Evolutionary conservation across 2,797 vertebrate species (phyloP).

Genomic region (Momotus momota): DNA sequence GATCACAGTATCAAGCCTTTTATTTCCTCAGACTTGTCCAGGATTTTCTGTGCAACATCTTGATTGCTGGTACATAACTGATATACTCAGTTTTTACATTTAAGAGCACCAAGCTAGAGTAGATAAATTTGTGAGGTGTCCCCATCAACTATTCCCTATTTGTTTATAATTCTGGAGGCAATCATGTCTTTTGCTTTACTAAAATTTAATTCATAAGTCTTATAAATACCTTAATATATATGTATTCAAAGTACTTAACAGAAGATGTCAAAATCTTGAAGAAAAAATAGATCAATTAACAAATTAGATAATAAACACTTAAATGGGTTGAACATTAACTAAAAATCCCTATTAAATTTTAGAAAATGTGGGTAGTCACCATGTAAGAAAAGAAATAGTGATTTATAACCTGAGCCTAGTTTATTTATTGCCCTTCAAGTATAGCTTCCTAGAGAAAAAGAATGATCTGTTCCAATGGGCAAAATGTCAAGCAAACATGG

Average conservation of each 20-base stretch:
- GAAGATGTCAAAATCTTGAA: neutral
- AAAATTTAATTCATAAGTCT: neutral
- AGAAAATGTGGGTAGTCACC: neutral
- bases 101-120: neutral
- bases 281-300: slow-evolving; percentile 22
- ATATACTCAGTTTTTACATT: neutral
- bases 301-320: neutral
- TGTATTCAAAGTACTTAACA: neutral
- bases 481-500: neutral
- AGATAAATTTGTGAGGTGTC: neutral
- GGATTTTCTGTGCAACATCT: neutral
- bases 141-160: neutral
- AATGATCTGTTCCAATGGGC: neutral
- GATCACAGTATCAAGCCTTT: neutral
- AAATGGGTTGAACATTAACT: neutral
- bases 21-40: neutral
- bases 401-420: neutral
- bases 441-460: neutral
- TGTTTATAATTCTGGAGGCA: neutral
- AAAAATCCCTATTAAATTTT: neutral
- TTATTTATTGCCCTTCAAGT: neutral
- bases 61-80: neutral
- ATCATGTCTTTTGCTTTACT: neutral
- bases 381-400: neutral
- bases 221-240: neutral